Conservation (phyloP, 2,113 vertebrate species). For the Sturnus vulgaris region DNA sequence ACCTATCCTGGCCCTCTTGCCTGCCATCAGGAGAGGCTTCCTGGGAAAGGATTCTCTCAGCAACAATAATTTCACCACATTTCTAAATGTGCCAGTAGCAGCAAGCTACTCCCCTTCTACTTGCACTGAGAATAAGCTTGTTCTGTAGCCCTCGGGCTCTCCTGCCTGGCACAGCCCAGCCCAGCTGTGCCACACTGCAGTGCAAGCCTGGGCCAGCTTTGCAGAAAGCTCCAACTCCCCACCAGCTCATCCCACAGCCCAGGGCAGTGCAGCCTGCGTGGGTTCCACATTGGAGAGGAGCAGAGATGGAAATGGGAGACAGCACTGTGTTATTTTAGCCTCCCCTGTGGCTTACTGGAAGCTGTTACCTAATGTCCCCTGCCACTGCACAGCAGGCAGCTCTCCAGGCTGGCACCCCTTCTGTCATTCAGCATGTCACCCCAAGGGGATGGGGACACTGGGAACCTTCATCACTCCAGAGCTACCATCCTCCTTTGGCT, state of each 20-base stretch:
- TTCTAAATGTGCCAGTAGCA: neutral
- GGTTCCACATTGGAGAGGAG: rapidly evolving
- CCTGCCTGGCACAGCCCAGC: neutral
- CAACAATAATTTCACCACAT: neutral
- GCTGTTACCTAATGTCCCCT: neutral
- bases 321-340: neutral
- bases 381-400: neutral
- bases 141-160: neutral
- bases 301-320: neutral
- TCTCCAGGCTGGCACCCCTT: neutral
- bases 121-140: neutral
- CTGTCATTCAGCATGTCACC: neutral
- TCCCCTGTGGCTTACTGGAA: neutral
- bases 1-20: neutral
- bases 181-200: neutral
- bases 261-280: neutral
- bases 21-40: neutral
- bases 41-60: neutral
- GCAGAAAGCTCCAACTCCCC: neutral
- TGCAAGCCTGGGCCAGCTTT: neutral
- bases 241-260: neutral
- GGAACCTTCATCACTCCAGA: neutral
- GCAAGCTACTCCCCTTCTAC: neutral
- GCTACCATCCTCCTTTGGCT: neutral
- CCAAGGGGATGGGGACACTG: neutral